Percentiles rank a stretch among this genome's conserved stretches.
Evolutionary conservation across 2,797 vertebrate species (phyloP).

Genomic region (Arnoldichthys spilopterus): DNA sequence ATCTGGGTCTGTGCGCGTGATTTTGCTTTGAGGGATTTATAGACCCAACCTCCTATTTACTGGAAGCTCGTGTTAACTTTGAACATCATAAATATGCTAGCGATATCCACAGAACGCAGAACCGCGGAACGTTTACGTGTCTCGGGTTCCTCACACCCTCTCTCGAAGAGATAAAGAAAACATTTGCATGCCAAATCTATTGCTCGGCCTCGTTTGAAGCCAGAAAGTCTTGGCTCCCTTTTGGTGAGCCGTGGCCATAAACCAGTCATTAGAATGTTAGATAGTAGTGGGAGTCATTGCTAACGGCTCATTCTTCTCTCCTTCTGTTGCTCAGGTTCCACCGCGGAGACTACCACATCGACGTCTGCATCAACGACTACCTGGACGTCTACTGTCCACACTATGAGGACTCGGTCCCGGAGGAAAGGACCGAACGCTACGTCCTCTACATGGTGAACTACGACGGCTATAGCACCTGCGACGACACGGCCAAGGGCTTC

Average conservation of each 20-base stretch:
- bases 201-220: background rate
- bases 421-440: conserved; percentile 93
- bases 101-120: conserved; percentile 40
- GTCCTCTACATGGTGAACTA: conserved; percentile 99
- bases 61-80: conserved; percentile 58
- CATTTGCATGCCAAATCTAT: background rate
- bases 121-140: conserved; percentile 12
- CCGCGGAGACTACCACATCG: conserved; percentile 93
- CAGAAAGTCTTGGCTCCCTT: background rate
- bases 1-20: conserved; percentile 44
- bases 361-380: conserved; percentile 98
- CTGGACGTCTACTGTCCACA: conserved; percentile 98
- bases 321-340: conserved; percentile 84
- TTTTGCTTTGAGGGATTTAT: conserved; percentile 67
- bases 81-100: conserved; percentile 63
- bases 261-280: background rate
- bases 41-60: conserved; percentile 59
- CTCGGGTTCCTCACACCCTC: conserved; percentile 2
- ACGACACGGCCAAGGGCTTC: conserved; percentile 97
- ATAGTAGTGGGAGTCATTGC: background rate
- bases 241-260: background rate
- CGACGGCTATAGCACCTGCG: conserved; percentile 96
- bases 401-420: conserved; percentile 92
- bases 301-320: background rate
- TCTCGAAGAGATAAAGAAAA: conserved; percentile 24